These are phyloP conservation scores for Phymorhynchus buccinoides DNA, from an alignment of 1,140 invertebrate genomes.

Conservation along the genomic window DNA sequence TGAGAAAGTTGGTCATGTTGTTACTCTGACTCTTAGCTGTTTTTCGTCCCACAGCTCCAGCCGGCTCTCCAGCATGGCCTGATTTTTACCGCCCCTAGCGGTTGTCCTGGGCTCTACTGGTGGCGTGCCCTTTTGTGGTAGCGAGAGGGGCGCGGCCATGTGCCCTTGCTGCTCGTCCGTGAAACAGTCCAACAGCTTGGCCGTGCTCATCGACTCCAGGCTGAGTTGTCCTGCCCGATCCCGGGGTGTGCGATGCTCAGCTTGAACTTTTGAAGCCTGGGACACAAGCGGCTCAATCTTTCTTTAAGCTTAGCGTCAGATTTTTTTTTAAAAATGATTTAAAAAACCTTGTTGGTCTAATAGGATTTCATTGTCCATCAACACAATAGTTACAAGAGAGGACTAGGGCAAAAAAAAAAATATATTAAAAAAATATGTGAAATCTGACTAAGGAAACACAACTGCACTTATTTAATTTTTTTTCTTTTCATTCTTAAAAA, in stretches of 20 bases:
- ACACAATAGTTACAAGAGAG: too few relatives aligned
- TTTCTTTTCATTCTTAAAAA: too few relatives aligned
- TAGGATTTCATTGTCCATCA: too few relatives aligned
- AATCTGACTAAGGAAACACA: too few relatives aligned
- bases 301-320: too few relatives aligned
- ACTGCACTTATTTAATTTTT: too few relatives aligned
- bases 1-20: constrained; percentile 85
- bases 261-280: constrained; percentile 95
- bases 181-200: constrained; percentile 92
- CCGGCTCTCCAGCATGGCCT: constrained; percentile 86
- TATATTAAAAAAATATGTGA: too few relatives aligned
- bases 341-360: too few relatives aligned
- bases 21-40: constrained; percentile 96
- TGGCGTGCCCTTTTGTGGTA: constrained; percentile 10
- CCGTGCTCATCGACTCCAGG: constrained; percentile 95
- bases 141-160: constrained; percentile 37
- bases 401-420: too few relatives aligned
- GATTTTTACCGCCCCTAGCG: constrained; percentile 70
- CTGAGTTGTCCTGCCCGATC: constrained; percentile 95
- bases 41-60: constrained; percentile 96
- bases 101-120: constrained; percentile 15
- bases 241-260: constrained; percentile 95
- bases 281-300: too few relatives aligned
- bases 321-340: too few relatives aligned
- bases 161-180: constrained; percentile 77